phyloP scores from a whole-genome alignment of 2,113 vertebrate species.

The Myotis lucifugus region DNA sequence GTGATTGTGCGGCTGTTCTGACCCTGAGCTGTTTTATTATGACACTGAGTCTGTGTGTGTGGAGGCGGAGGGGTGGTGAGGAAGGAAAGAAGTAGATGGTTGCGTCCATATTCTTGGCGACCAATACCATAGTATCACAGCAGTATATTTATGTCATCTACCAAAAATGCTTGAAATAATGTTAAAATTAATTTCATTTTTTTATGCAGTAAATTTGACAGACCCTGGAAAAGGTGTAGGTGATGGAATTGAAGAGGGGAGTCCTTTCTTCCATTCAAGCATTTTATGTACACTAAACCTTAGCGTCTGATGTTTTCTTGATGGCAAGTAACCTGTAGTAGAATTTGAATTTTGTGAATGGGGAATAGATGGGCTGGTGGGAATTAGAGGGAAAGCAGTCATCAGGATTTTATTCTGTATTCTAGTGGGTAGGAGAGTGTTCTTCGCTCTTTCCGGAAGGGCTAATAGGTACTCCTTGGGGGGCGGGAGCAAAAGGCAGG shows the following conservation, averaged over 20 bases:
- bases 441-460: neutral
- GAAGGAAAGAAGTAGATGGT: neutral
- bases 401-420: slow-evolving; percentile 7
- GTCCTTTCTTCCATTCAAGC: neutral
- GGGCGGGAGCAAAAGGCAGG: neutral
- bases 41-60: neutral
- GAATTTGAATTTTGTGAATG: slow-evolving; percentile 27
- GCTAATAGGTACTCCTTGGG: neutral
- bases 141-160: neutral
- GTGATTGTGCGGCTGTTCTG: neutral
- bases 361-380: neutral
- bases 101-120: neutral
- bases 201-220: neutral
- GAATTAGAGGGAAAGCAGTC: slow-evolving; percentile 22
- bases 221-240: neutral
- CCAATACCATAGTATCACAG: neutral
- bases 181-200: neutral
- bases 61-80: neutral
- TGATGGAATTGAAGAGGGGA: neutral
- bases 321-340: neutral
- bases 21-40: slow-evolving; percentile 9
- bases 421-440: neutral
- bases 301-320: neutral
- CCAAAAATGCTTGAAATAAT: neutral
- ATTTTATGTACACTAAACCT: neutral